Evolutionary conservation across 2,888 invertebrate species (phyloP).

Genomic region (Amphiduros pacificus): DNA sequence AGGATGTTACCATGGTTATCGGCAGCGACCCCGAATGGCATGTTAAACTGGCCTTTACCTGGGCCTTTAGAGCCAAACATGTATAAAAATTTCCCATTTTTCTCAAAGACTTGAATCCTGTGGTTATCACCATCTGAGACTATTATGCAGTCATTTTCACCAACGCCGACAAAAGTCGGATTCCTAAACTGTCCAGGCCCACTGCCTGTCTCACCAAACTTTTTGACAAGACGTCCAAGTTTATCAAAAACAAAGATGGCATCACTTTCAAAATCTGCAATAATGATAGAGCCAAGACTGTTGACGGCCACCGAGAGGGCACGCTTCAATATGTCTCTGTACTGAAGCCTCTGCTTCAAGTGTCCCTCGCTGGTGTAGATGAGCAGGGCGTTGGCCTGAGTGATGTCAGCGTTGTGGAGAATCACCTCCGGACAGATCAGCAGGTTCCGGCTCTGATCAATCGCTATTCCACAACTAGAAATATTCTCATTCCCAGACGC

Average conservation of each 20-base stretch:
- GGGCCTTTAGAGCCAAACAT: slow-evolving; percentile 25
- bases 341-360: slow-evolving; percentile 12
- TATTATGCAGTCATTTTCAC: slow-evolving; percentile 26
- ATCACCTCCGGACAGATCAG: slow-evolving; percentile 32
- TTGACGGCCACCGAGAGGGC: slow-evolving; percentile 31
- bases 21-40: slow-evolving; percentile 31
- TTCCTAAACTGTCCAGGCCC: slow-evolving; percentile 28
- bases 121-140: slow-evolving; percentile 32
- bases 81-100: slow-evolving; percentile 23
- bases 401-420: slow-evolving; percentile 25
- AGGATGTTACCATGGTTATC: slow-evolving; percentile 31
- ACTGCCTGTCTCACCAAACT: slow-evolving; percentile 27
- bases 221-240: slow-evolving; percentile 20
- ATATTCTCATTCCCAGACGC: slow-evolving; percentile 18
- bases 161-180: slow-evolving; percentile 32
- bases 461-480: slow-evolving; percentile 31
- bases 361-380: slow-evolving; percentile 23
- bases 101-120: slow-evolving; percentile 27
- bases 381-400: slow-evolving; percentile 22
- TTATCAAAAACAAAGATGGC: slow-evolving; percentile 25
- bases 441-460: slow-evolving; percentile 16
- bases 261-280: slow-evolving; percentile 30
- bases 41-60: slow-evolving; percentile 29
- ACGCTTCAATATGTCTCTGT: slow-evolving; percentile 12
- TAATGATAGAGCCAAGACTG: slow-evolving; percentile 25